Percentiles rank a stretch among this genome's conserved stretches.
These are phyloP conservation scores for Malthinus seriepunctatus DNA, from an alignment of 2,888 invertebrate genomes.

Conservation along the genomic window DNA sequence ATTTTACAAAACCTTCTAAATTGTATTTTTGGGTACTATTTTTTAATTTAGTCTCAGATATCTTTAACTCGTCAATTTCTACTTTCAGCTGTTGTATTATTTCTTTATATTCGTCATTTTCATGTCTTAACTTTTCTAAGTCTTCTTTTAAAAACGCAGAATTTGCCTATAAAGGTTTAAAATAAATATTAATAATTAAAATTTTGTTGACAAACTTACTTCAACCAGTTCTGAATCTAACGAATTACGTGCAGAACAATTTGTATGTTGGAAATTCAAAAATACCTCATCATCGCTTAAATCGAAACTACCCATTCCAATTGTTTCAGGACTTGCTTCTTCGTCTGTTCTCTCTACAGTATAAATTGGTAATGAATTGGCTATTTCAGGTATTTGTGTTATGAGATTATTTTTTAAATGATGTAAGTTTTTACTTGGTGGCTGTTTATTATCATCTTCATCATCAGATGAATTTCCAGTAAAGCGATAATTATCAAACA, in stretches of 20 bases:
- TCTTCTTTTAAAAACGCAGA: background rate
- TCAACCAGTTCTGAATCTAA: slow-evolving; percentile 8
- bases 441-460: background rate
- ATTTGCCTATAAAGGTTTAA: background rate
- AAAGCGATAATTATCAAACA: background rate
- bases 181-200: background rate
- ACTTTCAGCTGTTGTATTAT: background rate
- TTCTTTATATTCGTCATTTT: background rate
- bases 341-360: slow-evolving; percentile 4
- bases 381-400: too few species aligned
- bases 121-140: background rate
- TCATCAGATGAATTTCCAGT: background rate
- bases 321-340: background rate
- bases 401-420: background rate
- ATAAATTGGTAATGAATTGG: slow-evolving; percentile 8
- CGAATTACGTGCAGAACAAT: slow-evolving; percentile 4
- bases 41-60: too few species aligned
- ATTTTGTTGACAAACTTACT: slow-evolving; percentile 1
- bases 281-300: background rate
- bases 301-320: background rate
- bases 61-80: background rate
- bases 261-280: slow-evolving; percentile 4
- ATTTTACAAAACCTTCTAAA: background rate
- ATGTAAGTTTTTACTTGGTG: background rate
- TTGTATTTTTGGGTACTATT: too few species aligned